Conservation (phyloP, 2,888 invertebrate genomes). For the Mesorhabditis belari region DNA sequence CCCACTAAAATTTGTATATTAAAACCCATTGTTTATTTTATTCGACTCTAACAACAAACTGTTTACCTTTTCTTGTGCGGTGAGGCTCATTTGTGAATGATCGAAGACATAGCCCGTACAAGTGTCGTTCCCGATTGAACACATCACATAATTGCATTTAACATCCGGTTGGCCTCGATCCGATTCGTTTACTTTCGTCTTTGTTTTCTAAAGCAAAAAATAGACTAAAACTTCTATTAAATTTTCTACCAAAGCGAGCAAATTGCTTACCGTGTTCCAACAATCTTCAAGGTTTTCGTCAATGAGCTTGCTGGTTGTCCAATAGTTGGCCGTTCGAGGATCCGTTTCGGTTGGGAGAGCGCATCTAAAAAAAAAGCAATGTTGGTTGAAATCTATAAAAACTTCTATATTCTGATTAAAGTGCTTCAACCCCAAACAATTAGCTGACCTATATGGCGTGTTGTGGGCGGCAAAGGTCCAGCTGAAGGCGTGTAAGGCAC, state of each 20-base stretch:
- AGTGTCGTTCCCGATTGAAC: too few relatives aligned
- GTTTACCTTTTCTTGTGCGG: conserved; percentile 43
- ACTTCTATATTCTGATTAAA: too few relatives aligned
- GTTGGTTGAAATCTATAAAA: too few relatives aligned
- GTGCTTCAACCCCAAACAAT: too few relatives aligned
- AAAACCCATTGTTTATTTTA: background rate
- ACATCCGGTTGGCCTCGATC: too few relatives aligned
- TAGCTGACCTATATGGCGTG: conserved; percentile 33
- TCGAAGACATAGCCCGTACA: conserved; percentile 39
- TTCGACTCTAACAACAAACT: too few relatives aligned
- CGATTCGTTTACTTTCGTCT: too few relatives aligned
- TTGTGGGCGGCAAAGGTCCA: conserved; percentile 52
- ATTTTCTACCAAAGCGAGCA: background rate
- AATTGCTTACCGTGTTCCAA: too few relatives aligned
- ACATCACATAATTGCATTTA: conserved; percentile 17
- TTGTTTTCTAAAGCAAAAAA: too few relatives aligned
- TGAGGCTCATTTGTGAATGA: conserved; percentile 31
- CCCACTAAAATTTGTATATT: conserved; percentile 49
- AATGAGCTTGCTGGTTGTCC: background rate
- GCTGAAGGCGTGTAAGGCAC: conserved; percentile 51
- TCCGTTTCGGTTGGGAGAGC: background rate
- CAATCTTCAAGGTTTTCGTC: background rate
- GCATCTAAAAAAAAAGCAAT: background rate
- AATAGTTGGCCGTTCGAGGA: background rate
- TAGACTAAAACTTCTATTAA: too few relatives aligned